These are phyloP conservation scores for Girardia tigrina DNA, from an alignment of 2,888 invertebrate species.

Conservation along the genomic window DNA sequence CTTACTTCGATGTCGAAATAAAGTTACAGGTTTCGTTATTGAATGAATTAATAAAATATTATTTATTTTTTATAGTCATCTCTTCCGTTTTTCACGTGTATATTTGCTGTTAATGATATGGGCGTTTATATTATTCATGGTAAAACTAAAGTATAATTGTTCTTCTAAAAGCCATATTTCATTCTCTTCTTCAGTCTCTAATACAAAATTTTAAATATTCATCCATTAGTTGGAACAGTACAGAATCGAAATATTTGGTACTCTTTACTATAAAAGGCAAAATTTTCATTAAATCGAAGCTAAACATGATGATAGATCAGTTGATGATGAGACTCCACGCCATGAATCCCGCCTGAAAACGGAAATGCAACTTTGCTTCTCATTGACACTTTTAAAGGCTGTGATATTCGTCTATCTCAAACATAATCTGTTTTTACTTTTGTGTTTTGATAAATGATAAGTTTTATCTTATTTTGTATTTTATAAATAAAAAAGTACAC, in stretches of 20 bases:
- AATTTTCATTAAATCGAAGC: not conserved
- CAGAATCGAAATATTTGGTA: not conserved
- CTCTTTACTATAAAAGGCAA: not conserved
- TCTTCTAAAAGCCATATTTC: not conserved
- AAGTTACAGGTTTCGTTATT: not conserved
- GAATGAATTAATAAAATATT: not conserved
- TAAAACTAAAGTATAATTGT: not conserved
- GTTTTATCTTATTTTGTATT: no score
- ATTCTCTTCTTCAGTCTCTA: not conserved
- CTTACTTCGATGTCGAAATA: constrained; percentile 5
- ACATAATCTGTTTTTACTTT: no score
- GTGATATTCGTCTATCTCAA: no score
- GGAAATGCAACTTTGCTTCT: no score
- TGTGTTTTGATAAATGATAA: no score
- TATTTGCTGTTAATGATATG: not conserved
- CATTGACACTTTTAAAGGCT: no score
- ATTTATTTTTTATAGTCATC: not conserved
- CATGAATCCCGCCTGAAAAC: not conserved
- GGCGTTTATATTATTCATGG: not conserved
- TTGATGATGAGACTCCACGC: not conserved
- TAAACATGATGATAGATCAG: not conserved
- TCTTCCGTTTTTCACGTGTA: not conserved
- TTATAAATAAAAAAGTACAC: no score
- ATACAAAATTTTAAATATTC: constrained; percentile 4
- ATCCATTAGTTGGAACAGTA: not conserved